Base-by-base conservation (phyloP, 1,140 invertebrate genomes). In the Dufourea novaeangliae region DNA sequence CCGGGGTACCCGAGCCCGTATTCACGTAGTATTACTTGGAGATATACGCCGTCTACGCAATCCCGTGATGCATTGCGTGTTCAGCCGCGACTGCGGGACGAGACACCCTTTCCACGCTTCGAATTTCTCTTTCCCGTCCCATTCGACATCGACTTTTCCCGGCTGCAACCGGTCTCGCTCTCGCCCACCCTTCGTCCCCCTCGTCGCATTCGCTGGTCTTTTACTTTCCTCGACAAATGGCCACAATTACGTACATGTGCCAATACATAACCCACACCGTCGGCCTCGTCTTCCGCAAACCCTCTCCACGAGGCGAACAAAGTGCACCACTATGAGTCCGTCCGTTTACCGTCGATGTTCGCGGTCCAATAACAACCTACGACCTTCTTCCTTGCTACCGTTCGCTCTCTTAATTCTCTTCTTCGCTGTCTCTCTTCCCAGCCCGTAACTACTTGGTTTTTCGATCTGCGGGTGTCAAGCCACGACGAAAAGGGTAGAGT, bases 11-110 rank as follows among this genome's bases (percentile, higher is more conserved):
- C 78, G 74, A 79, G 73, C 71, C 79, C 75, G 77, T 57, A 80
- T 78, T 59, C 64, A 76, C 70, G 79, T 71, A 79, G 85, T 84
- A 90, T 88, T 89, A 87, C 84, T 80, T 67, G 80, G 78, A 88
- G 85, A 88, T 90, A 87, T 86, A 88, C 84, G 86, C 86, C 83
- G 88, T 86, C 84, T 87, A 89, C 85, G 88, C 88, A 88, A 89
- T 90, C 82, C 82, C 72, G 84, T 90, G 90, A 91, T 91, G 87
- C 83, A 91, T 90, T 87, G 88, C 89, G 64, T 86, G 88, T 88
- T 89, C 87, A 87, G 57, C 64, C 77, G 80, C 78, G 81, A 78
- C 82, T 79, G 69, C 64, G 64, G 72, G 80, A 80, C 78, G 82
- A 89, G 80, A 86, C 88, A 80, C 84, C 79, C 87, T 78, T 78